Evolutionary conservation across 2,888 invertebrate genomes (phyloP).

Genomic region (Chironomus tentans): DNA sequence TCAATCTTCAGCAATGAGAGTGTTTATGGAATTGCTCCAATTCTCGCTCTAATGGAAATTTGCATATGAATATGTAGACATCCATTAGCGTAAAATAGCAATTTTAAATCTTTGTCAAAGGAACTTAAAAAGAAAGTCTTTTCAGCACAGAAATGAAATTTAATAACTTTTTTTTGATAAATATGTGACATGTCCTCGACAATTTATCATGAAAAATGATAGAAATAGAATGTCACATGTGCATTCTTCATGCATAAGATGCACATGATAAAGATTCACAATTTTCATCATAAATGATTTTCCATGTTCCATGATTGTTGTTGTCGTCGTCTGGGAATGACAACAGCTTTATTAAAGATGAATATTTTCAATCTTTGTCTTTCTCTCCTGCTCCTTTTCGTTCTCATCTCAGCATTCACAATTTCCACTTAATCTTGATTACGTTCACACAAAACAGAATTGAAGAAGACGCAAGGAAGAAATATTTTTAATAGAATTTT

Average conservation of each 20-base stretch:
- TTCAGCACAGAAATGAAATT: too few species aligned
- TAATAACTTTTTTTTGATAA: background rate
- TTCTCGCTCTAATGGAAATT: too few species aligned
- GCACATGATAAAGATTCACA: background rate
- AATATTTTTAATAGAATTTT: slow-evolving; percentile 10
- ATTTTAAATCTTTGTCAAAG: too few species aligned
- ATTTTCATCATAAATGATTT: background rate
- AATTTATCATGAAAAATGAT: background rate
- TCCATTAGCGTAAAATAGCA: too few species aligned
- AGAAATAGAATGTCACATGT: background rate
- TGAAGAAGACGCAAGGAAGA: background rate
- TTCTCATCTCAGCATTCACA: background rate
- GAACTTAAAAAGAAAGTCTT: too few species aligned
- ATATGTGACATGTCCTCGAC: background rate
- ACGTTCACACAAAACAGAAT: background rate
- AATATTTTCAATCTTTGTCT: background rate
- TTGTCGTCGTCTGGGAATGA: background rate
- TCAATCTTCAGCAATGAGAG: too few species aligned
- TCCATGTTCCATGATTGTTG: background rate
- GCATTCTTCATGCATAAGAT: background rate
- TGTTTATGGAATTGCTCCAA: too few species aligned
- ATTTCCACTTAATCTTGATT: slow-evolving; percentile 7
- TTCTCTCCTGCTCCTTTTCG: background rate
- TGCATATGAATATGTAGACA: too few species aligned
- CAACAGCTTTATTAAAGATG: slow-evolving; percentile 1